These are phyloP conservation scores for Porites cylindrica DNA, from an alignment of 92 coral and sea anemone species.

Conservation along the genomic window DNA sequence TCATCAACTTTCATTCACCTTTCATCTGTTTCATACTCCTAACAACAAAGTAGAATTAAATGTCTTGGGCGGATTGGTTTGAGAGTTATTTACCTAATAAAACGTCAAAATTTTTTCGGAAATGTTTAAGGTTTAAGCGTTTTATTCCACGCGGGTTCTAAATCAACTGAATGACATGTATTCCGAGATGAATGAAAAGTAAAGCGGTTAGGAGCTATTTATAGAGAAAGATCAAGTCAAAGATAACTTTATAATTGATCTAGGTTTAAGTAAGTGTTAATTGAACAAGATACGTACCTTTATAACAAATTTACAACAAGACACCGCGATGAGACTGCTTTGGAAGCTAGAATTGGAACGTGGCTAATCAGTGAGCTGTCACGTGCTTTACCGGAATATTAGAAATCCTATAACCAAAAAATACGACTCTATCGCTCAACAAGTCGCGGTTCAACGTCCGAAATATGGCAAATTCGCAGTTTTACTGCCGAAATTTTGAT, in stretches of 20 bases:
- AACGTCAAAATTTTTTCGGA: too few relatives aligned
- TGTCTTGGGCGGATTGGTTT: too few relatives aligned
- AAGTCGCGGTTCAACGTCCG: neutral
- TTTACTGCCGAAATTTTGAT: neutral
- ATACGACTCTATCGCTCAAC: neutral
- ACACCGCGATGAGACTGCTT: neutral
- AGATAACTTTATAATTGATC: neutral
- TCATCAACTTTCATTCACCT: too few relatives aligned
- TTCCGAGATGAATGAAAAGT: neutral
- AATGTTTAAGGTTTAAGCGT: neutral
- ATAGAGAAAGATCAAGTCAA: neutral
- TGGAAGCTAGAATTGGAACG: neutral
- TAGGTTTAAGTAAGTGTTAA: neutral
- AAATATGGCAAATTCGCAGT: neutral
- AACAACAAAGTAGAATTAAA: too few relatives aligned
- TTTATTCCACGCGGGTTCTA: neutral
- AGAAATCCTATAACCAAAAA: neutral
- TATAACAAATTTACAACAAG: neutral
- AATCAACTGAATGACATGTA: neutral
- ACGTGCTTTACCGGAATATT: constrained; percentile 36
- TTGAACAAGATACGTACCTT: constrained; percentile 16
- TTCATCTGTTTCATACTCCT: too few relatives aligned
- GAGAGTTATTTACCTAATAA: too few relatives aligned
- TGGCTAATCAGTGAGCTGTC: neutral
- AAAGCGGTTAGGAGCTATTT: neutral